Evolutionary conservation across 2,797 vertebrate genomes (phyloP), one percentile per base, ranked within the genome.

Genomic region (Diglossa cyanea): DNA sequence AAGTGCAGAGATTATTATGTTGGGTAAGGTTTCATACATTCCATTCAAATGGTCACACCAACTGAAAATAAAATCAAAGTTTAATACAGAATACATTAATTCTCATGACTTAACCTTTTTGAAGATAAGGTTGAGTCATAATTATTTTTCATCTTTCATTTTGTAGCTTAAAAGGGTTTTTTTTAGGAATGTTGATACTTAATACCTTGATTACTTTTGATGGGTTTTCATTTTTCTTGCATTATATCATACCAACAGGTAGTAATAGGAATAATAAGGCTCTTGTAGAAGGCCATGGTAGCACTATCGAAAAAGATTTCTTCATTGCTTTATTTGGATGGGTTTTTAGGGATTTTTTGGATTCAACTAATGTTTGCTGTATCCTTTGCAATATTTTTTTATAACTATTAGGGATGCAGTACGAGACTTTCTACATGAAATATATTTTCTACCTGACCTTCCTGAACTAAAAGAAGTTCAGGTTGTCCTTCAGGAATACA

Each of bases 381-480:
- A 47, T 50, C 87, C 24, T 90, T 92, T 87, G 23, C 51, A 91
- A 93, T 86, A 13, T 86, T 57, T 96, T 65, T 67, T 47, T 1
- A 7, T 54, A 39, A 90, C 60, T 71, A 17, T 86, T 98, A 99
- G 99, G 97, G 98, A 99, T 95, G 98, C 98, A 95, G 99, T 99
- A 25, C 98, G 98, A 81, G 99, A 99, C 96, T 99, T 99, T 93
- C 98, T 99, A 72, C 99, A 99, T 97, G 99, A 99, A 98, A 99
- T 99, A 97, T 99, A 99, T 97, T 99, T 99, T 96, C 98, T 99
- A 45, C 99, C 99, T 51, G 98, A 99, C 93, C 99, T 99, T 95
- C 98, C 98, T 19, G 99, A 99, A 92, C 98, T 99, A 54, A 98
- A 98, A 97, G 98, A 99, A 95, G 99, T 99, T 95, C 99, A 99